phyloP scores from a whole-genome alignment of 1,140 invertebrate genomes.

The Drosophila pruinosa region DNA sequence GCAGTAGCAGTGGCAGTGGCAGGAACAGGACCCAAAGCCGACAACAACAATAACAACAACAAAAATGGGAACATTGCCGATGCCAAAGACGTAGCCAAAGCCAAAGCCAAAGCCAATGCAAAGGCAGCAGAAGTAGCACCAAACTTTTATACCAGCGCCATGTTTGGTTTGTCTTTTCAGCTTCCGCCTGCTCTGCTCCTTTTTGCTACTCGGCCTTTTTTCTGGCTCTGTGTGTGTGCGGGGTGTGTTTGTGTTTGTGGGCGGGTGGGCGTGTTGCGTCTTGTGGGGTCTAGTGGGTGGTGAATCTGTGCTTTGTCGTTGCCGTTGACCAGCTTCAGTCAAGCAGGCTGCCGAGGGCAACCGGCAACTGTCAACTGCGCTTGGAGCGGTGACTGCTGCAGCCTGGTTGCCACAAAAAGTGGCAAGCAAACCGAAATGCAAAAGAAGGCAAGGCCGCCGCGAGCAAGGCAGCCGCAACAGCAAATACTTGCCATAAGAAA shows the following conservation, averaged over 20 bases:
- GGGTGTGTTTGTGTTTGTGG: constrained; percentile 22
- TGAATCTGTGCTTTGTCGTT: background rate
- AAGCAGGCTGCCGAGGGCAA: constrained; percentile 19
- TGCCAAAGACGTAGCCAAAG: background rate
- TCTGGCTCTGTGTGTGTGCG: constrained; percentile 16
- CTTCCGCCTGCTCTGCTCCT: constrained; percentile 58
- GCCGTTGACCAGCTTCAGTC: constrained; percentile 10
- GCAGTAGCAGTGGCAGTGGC: background rate
- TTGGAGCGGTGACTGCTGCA: background rate
- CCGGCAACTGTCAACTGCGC: background rate
- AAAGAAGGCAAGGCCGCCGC: constrained; percentile 47
- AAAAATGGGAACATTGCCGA: background rate
- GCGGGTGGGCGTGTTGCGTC: constrained; percentile 24
- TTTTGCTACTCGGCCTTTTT: constrained; percentile 51
- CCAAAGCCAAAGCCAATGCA: constrained; percentile 12
- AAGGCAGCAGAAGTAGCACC: constrained; percentile 50
- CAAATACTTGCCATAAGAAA: constrained; percentile 49
- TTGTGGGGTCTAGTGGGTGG: background rate
- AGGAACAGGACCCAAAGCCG: background rate
- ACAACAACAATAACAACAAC: background rate
- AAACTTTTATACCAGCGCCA: constrained; percentile 78
- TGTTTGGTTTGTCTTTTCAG: constrained; percentile 82
- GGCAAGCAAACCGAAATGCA: constrained; percentile 47
- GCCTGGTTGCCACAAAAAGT: constrained; percentile 44
- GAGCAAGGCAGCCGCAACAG: constrained; percentile 29